These are phyloP conservation scores for Drosophila recens DNA, from an alignment of 2,888 invertebrate genomes.

Conservation along the genomic window DNA sequence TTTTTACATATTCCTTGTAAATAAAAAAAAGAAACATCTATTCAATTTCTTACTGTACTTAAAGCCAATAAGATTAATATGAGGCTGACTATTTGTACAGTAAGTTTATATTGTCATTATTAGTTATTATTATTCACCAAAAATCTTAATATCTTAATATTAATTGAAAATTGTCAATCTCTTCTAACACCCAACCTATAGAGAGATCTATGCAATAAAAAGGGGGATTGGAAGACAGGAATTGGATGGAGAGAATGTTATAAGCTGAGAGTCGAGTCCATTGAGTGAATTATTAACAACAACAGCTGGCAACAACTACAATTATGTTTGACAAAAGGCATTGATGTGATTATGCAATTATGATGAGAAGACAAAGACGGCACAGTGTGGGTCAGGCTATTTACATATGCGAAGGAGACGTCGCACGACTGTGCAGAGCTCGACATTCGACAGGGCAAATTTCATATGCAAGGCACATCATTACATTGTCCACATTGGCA, in stretches of 20 bases:
- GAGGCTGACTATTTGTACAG: too few species aligned
- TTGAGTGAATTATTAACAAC: slow-evolving; percentile 9
- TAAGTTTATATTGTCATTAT: too few species aligned
- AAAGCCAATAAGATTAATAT: too few species aligned
- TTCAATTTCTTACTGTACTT: too few species aligned
- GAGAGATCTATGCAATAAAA: background rate
- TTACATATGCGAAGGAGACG: slow-evolving; percentile 32
- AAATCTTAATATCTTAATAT: slow-evolving; percentile 4
- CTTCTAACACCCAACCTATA: background rate
- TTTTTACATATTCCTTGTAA: background rate
- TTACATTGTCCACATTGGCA: slow-evolving; percentile 62
- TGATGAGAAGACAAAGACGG: slow-evolving; percentile 9
- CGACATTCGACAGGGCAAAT: slow-evolving; percentile 30
- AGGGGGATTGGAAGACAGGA: background rate
- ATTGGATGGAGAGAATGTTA: background rate
- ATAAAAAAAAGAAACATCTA: too few species aligned
- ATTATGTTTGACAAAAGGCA: slow-evolving; percentile 30
- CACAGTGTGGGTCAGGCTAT: background rate
- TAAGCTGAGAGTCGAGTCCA: background rate
- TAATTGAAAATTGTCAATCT: slow-evolving; percentile 1
- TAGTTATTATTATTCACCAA: too few species aligned
- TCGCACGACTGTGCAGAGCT: slow-evolving; percentile 6
- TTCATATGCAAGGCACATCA: slow-evolving; percentile 74
- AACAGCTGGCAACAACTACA: slow-evolving; percentile 22
- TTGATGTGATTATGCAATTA: slow-evolving; percentile 54